Evolutionary conservation across 2,888 invertebrate genomes (phyloP), one percentile per base, ranked within the genome.

Genomic region (Leptothorax acervorum): DNA sequence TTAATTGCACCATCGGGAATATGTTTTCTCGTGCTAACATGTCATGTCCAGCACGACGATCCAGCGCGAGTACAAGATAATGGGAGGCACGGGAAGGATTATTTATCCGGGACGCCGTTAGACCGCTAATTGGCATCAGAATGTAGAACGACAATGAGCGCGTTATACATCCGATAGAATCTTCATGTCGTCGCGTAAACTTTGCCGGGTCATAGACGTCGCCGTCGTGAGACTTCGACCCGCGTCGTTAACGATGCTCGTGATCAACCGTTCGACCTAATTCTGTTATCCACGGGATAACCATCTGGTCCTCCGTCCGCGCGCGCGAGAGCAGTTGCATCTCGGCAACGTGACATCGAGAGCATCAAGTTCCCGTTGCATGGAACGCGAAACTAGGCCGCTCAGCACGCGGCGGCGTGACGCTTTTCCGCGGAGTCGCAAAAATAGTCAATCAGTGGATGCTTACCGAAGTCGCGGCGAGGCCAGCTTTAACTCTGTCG

Each of bases 161-260:
- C n/a, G 51, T 68, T 68, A 62, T 70, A 31, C 62, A 60, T 57
- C 48, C 51, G n/a, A 60, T 78, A 51, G 23, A 81, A 83, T 42
- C 60, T 62, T 15, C 12, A 45, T 53, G 35, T 60, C 28, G 5
- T 68, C 66, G 57, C 8, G n/a, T 15, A 48, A n/a, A 28, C 48
- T n/a, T 35, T 23, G 31, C 55, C 53, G 57, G 79, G 71, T 82
- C 84, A 76, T 76, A 85, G 83, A 90, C 35, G 35, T 45, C 48
- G 35, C 8, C 88, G 83, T 76, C 84, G 87, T 85, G 87, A 91
- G 87, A 91, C 87, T 92, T 90, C 90, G 89, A 91, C 89, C 88
- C 85, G 82, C 68, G 88, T 70, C 82, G 88, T 76, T 84, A 85
- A 86, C 68, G 75, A 85, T 86, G 76, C 87, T 84, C 87, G 88